Evolutionary conservation across 2,113 vertebrate species (phyloP).

Genomic region (Phycodurus eques): DNA sequence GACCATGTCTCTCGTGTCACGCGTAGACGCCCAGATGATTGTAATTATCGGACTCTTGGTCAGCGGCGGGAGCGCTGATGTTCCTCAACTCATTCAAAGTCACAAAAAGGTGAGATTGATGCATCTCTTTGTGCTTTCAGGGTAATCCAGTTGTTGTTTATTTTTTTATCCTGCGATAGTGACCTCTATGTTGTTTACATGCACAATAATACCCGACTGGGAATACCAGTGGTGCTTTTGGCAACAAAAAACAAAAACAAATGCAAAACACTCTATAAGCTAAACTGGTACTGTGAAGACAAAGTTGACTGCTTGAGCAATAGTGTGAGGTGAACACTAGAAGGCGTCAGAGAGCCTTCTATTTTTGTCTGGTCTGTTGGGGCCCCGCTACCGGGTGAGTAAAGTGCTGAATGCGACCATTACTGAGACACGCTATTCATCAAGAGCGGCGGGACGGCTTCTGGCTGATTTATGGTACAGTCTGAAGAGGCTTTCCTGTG

Average conservation of each 20-base stretch:
- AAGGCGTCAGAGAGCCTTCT: conserved; percentile 17
- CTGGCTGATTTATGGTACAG: background rate
- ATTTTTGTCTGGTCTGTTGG: background rate
- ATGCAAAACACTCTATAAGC: conserved; percentile 28
- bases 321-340: conserved; percentile 32
- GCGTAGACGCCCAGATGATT: too few relatives aligned
- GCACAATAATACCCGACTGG: background rate
- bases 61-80: too few relatives aligned
- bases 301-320: conserved; percentile 46
- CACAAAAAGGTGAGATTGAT: too few relatives aligned
- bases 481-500: background rate
- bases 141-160: conserved; percentile 13
- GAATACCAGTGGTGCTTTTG: conserved; percentile 2
- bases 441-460: background rate
- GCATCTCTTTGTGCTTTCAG: background rate
- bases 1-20: too few relatives aligned
- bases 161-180: background rate
- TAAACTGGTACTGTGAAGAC: conserved; percentile 49
- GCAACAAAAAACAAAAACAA: background rate
- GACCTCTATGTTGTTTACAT: background rate
- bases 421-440: background rate
- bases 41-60: too few relatives aligned
- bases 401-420: background rate
- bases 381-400: too few relatives aligned
- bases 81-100: too few relatives aligned